A percentile compares a stretch with the other conserved stretches of the same genome.
phyloP scores from a whole-genome alignment of 2,113 vertebrate genomes.

The Pluvianellus socialis region DNA sequence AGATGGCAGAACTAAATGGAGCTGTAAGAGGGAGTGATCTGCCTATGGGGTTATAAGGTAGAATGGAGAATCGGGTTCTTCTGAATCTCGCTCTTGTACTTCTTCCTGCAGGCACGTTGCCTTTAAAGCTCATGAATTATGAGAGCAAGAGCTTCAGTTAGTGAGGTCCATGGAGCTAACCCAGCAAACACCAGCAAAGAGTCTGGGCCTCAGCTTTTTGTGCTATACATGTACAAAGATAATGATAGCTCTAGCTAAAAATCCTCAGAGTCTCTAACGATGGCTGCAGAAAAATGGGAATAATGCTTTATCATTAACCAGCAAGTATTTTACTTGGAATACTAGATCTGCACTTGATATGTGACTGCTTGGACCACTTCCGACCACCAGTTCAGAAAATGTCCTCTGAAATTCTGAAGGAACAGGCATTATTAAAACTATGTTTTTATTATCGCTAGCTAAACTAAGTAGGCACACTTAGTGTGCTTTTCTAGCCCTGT shows the following conservation, averaged over 20 bases:
- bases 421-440: not conserved
- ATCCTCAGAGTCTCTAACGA: not conserved
- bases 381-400: not conserved
- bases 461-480: not conserved
- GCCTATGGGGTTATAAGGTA: not conserved
- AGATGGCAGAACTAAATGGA: not conserved
- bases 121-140: not conserved
- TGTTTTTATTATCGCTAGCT: not conserved
- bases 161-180: not conserved
- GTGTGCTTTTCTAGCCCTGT: not conserved
- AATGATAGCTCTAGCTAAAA: not conserved
- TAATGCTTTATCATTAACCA: not conserved
- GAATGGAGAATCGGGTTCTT: not conserved
- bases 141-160: not conserved
- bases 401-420: not conserved
- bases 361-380: not conserved
- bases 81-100: not conserved
- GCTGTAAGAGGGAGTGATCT: not conserved
- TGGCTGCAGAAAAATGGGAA: not conserved
- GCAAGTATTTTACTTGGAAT: not conserved
- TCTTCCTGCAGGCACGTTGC: slow-evolving; percentile 1
- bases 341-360: not conserved
- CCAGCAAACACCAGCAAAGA: not conserved
- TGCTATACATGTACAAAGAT: not conserved
- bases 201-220: not conserved